These are phyloP conservation scores for Aythya baeri DNA, from an alignment of 2,113 vertebrate species.

Conservation along the genomic window DNA sequence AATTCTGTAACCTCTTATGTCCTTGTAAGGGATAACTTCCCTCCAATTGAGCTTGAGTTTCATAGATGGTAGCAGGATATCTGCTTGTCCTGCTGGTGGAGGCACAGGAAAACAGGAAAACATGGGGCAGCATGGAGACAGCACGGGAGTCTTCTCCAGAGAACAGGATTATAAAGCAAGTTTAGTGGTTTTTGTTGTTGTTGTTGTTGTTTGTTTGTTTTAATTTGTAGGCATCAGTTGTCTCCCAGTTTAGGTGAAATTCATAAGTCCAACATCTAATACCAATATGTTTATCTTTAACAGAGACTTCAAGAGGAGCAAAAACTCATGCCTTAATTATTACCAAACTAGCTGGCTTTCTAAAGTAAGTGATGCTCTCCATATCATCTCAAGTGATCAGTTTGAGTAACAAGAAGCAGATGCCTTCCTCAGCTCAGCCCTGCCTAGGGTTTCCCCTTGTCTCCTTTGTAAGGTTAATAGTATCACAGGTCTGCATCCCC, in stretches of 20 bases:
- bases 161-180: neutral
- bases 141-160: neutral
- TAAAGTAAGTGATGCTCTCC: neutral
- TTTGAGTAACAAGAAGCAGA: neutral
- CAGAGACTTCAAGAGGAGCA: neutral
- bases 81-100: neutral
- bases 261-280: neutral
- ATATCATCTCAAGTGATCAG: neutral
- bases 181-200: too few relatives aligned
- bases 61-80: fast-evolving
- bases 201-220: neutral
- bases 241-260: neutral
- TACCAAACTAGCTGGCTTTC: neutral
- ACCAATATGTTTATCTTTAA: neutral
- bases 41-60: neutral
- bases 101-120: neutral
- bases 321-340: neutral
- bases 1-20: neutral
- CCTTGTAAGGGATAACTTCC: neutral
- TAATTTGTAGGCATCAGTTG: neutral
- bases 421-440: neutral
- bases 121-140: neutral
- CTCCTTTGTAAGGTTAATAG: neutral
- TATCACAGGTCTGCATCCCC: neutral
- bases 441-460: neutral